Base-by-base conservation (phyloP, 2,113 vertebrate species). In the Cichladusa arquata region DNA sequence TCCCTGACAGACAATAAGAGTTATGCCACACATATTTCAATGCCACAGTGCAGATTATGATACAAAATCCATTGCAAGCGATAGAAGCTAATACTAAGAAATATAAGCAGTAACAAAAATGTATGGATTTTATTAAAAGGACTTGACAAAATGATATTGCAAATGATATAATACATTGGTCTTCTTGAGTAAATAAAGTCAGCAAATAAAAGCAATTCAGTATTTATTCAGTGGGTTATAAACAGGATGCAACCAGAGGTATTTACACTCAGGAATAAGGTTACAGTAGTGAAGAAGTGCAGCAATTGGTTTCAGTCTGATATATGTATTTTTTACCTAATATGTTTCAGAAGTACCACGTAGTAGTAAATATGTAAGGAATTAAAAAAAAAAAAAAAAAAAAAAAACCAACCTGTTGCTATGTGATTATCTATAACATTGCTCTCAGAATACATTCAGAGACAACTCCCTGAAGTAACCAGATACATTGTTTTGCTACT, bases 1-100 rank as follows among this genome's bases (percentile, higher is more conserved):
- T 5, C 6, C 14, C 12, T 1, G 2, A 88, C 48, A 85, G 72
- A 60, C 12, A 76, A 48, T 66, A 70, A 20, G 36, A 94, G 71
- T 89, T 95, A 89, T 61, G 54, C 71, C 70, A 92, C 76, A 81
- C 1, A 3, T 28, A 58, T 34, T 92, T 79, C 47, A 74, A 48
- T 33, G 6, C 14, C 58, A 48, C 23, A 29, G 44, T 5, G 6
- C 17, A 64, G 69, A 47, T 61, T 72, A 86, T 64, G 51, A 81
- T 79, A 53, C 29, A 85, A 95, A 97, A 97, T 88, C 33, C 45
- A 80, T 42, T 93, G 48, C 79, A 95, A 97, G 54, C 83, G 91
- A 53, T 7, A 85, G 51, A 77, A 83, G 12, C 1, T 38, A 94
- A 69, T 29, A 36, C 6, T 74, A 54, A 67, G 7, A 81, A 74